These are phyloP conservation scores for Corbicula japonica DNA, from an alignment of 2,888 invertebrate genomes.

Conservation along the genomic window DNA sequence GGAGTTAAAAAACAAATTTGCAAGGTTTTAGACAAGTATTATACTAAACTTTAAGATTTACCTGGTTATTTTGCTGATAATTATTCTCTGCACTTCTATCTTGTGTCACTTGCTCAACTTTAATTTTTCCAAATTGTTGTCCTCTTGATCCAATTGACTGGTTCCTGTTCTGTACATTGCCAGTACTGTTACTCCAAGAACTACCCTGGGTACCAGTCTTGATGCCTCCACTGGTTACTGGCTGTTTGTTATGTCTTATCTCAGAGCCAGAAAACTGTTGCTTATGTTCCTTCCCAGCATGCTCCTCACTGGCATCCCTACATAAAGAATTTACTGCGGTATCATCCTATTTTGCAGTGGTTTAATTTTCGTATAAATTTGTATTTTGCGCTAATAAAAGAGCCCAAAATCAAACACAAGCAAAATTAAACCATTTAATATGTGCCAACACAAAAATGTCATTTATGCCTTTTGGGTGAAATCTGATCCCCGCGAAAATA, in stretches of 20 bases:
- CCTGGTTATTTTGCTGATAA: conserved; percentile 9
- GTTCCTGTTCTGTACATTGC: not conserved
- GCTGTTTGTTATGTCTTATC: conserved; percentile 47
- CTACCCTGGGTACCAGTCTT: conserved; percentile 28
- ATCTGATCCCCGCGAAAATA: too few relatives aligned
- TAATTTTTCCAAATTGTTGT: conserved; percentile 2
- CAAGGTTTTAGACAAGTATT: too few relatives aligned
- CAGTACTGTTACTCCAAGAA: not conserved
- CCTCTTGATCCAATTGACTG: conserved; percentile 1
- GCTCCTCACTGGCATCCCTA: conserved; percentile 71
- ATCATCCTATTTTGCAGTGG: too few relatives aligned
- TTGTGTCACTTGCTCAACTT: conserved; percentile 37
- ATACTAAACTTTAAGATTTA: not conserved
- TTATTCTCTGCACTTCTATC: not conserved
- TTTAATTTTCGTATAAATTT: too few relatives aligned
- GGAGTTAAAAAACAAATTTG: too few relatives aligned
- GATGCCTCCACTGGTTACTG: conserved; percentile 36
- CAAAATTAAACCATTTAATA: too few relatives aligned
- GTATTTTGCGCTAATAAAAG: too few relatives aligned
- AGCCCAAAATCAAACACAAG: too few relatives aligned
- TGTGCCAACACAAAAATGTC: too few relatives aligned
- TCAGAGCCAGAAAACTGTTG: conserved; percentile 69
- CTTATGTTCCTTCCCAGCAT: conserved; percentile 70
- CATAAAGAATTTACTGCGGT: not conserved
- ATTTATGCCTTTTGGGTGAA: too few relatives aligned